phyloP scores from a whole-genome alignment of 2,797 vertebrate genomes.

The Echiichthys vipera region DNA sequence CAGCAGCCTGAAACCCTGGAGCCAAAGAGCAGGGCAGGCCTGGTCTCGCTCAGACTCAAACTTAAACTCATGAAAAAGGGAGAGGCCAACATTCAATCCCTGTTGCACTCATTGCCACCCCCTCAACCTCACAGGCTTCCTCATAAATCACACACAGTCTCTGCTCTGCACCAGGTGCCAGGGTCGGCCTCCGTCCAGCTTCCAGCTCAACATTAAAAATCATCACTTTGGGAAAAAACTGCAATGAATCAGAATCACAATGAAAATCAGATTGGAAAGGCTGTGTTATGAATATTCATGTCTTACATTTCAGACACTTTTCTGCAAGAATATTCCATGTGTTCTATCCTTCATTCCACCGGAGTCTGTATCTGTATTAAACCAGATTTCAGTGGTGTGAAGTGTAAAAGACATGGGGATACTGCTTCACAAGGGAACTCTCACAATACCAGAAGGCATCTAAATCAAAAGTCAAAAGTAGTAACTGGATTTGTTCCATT shows the following conservation, averaged over 20 bases:
- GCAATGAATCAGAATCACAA: constrained; percentile 4
- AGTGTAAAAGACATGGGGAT: constrained; percentile 95
- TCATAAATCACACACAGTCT: constrained; percentile 57
- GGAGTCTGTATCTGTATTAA: constrained; percentile 96
- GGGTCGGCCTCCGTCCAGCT: constrained; percentile 31
- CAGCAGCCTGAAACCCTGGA: constrained; percentile 67
- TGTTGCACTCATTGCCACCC: constrained; percentile 40
- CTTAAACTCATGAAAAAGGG: constrained; percentile 68
- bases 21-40: constrained; percentile 77
- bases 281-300: constrained; percentile 21
- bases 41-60: constrained; percentile 73
- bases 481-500: background rate
- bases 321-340: constrained; percentile 87
- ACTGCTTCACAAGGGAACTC: constrained; percentile 43
- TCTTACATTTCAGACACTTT: constrained; percentile 49
- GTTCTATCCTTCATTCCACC: constrained; percentile 99
- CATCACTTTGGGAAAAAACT: constrained; percentile 13
- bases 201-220: constrained; percentile 33
- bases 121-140: constrained; percentile 60
- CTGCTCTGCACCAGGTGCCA: constrained; percentile 46
- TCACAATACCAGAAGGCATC: constrained; percentile 7
- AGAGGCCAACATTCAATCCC: constrained; percentile 75
- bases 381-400: constrained; percentile 99
- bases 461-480: constrained; percentile 11
- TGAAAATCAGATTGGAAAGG: background rate